Conservation (phyloP, 2,113 vertebrate species). For the Cavia aperea region DNA sequence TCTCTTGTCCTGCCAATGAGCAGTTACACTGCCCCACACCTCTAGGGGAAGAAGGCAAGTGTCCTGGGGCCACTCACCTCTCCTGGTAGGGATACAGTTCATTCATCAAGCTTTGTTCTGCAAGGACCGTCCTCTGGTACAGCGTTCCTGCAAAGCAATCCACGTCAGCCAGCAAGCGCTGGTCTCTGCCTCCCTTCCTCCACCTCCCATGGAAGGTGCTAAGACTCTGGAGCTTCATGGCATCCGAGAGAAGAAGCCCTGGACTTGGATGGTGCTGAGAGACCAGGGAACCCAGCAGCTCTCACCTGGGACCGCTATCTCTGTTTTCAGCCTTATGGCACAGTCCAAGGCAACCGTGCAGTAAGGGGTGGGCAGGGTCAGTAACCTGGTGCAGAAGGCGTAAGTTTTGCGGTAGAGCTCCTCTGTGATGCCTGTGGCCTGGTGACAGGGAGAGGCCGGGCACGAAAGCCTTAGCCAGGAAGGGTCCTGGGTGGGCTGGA, state of each 20-base stretch:
- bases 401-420: slow-evolving; percentile 88
- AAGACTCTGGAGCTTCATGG: not conserved
- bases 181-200: not conserved
- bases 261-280: not conserved
- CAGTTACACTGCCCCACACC: not conserved
- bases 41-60: not conserved
- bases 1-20: not conserved
- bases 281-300: accelerated
- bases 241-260: not conserved
- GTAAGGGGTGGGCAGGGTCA: slow-evolving; percentile 89
- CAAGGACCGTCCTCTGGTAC: slow-evolving; percentile 86
- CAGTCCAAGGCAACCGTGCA: slow-evolving; percentile 87
- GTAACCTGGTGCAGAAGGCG: slow-evolving; percentile 84
- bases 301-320: slow-evolving; percentile 82
- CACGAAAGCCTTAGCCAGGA: not conserved
- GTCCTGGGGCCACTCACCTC: slow-evolving; percentile 76
- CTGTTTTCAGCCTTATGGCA: slow-evolving; percentile 81
- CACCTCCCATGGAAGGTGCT: not conserved
- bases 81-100: slow-evolving; percentile 83
- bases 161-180: not conserved
- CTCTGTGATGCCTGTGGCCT: slow-evolving; percentile 86
- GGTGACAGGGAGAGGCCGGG: not conserved
- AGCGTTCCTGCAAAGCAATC: slow-evolving; percentile 73
- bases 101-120: slow-evolving; percentile 85
- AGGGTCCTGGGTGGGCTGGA: not conserved